A percentile compares a stretch with the other conserved stretches of the same genome.
These are phyloP conservation scores for Scotopteryx bipunctaria DNA, from an alignment of 2,888 invertebrate species.

Conservation along the genomic window DNA sequence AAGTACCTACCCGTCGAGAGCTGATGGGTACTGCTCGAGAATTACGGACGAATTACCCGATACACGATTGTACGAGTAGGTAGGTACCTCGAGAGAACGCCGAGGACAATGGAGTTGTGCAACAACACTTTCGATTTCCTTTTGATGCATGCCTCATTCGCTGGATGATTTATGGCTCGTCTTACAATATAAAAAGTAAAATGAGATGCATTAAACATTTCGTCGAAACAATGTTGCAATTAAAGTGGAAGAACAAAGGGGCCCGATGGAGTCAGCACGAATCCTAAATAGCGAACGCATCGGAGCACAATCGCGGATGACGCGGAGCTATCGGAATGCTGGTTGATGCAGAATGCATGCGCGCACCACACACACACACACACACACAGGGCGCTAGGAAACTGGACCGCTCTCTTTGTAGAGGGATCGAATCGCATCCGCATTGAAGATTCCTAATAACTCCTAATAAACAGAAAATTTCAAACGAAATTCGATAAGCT, in stretches of 20 bases:
- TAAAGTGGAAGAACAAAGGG: conserved; percentile 52
- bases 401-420: conserved; percentile 55
- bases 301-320: conserved; percentile 66
- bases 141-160: conserved; percentile 50
- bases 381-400: conserved; percentile 54
- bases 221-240: conserved; percentile 46
- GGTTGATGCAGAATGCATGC: conserved; percentile 72
- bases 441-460: conserved; percentile 43
- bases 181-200: conserved; percentile 42
- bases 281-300: conserved; percentile 62
- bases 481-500: conserved; percentile 56
- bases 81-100: conserved; percentile 40
- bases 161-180: conserved; percentile 47
- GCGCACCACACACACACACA: conserved; percentile 48
- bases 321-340: conserved; percentile 72
- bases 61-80: conserved; percentile 37
- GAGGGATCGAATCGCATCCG: conserved; percentile 55
- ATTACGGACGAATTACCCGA: conserved; percentile 58
- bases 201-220: conserved; percentile 44
- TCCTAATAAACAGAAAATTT: conserved; percentile 42
- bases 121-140: conserved; percentile 69
- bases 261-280: conserved; percentile 50
- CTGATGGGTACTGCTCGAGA: conserved; percentile 44
- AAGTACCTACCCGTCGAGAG: conserved; percentile 55
- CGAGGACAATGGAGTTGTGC: conserved; percentile 69